Percentiles rank a stretch among this genome's conserved stretches.
These are phyloP conservation scores for Odontocolon sp. DNA, from an alignment of 2,888 invertebrate species.

Conservation along the genomic window DNA sequence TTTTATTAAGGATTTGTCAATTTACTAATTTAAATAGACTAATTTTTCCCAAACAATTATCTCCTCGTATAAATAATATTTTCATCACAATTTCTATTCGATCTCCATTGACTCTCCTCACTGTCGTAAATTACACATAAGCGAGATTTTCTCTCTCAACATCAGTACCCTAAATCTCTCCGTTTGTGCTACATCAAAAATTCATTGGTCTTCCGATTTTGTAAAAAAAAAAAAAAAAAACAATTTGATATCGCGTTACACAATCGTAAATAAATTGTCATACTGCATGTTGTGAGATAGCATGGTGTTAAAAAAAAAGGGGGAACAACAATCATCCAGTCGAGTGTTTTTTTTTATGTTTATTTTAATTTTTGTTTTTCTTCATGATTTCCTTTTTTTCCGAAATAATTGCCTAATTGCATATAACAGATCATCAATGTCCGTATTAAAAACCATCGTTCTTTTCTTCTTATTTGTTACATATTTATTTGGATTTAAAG, in stretches of 20 bases:
- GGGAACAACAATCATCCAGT: constrained; percentile 1
- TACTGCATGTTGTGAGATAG: constrained; percentile 72
- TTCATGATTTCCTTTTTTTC: constrained; percentile 56
- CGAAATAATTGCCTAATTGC: constrained; percentile 57
- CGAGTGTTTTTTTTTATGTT: constrained; percentile 60
- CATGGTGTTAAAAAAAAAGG: constrained; percentile 65
- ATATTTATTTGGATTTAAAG: constrained; percentile 80
- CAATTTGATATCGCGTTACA: not conserved
- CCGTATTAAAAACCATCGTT: constrained; percentile 40
- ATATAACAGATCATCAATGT: constrained; percentile 41
- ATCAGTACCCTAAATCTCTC: constrained; percentile 68
- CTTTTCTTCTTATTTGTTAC: constrained; percentile 79
- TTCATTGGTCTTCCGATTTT: constrained; percentile 10
- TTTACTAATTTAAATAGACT: no score
- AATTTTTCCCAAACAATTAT: no score
- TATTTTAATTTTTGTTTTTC: constrained; percentile 23
- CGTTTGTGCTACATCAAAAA: constrained; percentile 52
- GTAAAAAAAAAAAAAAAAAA: constrained; percentile 9
- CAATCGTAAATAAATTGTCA: not conserved
- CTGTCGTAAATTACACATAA: constrained; percentile 20
- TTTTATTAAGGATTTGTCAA: not conserved
- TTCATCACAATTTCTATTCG: constrained; percentile 10
- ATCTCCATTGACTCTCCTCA: no score
- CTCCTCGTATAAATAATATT: constrained; percentile 11
- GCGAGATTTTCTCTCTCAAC: constrained; percentile 69